phyloP scores from a whole-genome alignment of 2,797 vertebrate genomes.

The Cryptoblepharus egeriae region DNA sequence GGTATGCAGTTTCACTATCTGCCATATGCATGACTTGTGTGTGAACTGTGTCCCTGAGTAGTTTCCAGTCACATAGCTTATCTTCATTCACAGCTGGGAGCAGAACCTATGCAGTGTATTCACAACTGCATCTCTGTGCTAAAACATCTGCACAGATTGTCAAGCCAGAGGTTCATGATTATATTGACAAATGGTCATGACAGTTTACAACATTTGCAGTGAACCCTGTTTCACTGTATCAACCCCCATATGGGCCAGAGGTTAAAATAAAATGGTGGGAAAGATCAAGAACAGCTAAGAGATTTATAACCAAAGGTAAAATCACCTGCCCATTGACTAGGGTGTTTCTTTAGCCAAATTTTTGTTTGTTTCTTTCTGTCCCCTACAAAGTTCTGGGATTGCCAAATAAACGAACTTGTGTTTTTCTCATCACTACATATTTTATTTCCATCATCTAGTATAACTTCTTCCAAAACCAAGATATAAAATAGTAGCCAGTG shows the following conservation, averaged over 20 bases:
- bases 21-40: too few relatives aligned
- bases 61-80: neutral
- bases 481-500: constrained; percentile 33
- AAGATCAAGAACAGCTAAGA: constrained; percentile 19
- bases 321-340: constrained; percentile 17
- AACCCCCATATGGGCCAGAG: neutral
- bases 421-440: constrained; percentile 1
- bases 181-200: neutral
- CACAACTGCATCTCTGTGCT: neutral
- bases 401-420: constrained; percentile 5
- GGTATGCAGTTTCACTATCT: too few relatives aligned
- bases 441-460: constrained; percentile 10
- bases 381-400: constrained; percentile 24
- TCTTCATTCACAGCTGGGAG: neutral
- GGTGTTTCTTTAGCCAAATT: neutral
- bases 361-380: neutral
- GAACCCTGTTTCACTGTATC: constrained; percentile 23
- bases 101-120: neutral
- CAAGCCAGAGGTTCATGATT: neutral
- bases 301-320: constrained; percentile 22
- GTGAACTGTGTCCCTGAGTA: neutral
- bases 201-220: neutral
- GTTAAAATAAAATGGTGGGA: constrained; percentile 38
- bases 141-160: neutral
- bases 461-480: neutral